phyloP scores from a whole-genome alignment of 2,113 vertebrate genomes.

The Bufo gargarizans region DNA sequence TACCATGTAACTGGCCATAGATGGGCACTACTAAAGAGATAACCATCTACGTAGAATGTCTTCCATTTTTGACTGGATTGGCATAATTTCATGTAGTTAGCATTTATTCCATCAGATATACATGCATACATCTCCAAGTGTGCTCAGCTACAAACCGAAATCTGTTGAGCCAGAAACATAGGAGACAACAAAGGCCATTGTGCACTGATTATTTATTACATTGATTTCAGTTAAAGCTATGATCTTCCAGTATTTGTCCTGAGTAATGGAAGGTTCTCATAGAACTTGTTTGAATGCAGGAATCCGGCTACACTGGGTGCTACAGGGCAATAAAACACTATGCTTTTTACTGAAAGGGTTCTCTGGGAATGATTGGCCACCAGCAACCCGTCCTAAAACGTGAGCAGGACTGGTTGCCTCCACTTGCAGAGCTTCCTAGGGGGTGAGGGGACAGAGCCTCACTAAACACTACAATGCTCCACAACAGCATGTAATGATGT shows the following conservation, averaged over 20 bases:
- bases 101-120: background rate
- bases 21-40: background rate
- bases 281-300: background rate
- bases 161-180: background rate
- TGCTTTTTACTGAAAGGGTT: background rate
- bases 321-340: background rate
- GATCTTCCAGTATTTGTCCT: constrained; percentile 27
- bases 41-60: background rate
- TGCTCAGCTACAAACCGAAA: background rate
- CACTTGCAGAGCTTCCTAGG: too few relatives aligned
- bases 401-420: too few relatives aligned
- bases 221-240: constrained; percentile 29
- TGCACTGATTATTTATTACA: constrained; percentile 56
- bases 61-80: background rate
- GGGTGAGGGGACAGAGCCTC: too few relatives aligned
- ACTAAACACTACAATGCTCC: too few relatives aligned
- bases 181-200: background rate
- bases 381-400: too few relatives aligned
- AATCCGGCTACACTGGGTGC: background rate
- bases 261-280: background rate
- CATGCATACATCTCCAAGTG: background rate
- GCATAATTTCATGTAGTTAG: background rate
- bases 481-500: too few relatives aligned
- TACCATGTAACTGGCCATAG: background rate
- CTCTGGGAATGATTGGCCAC: too few relatives aligned